Evolutionary conservation across 2,888 invertebrate genomes (phyloP).

Genomic region (Acanthosepion pharaonis): DNA sequence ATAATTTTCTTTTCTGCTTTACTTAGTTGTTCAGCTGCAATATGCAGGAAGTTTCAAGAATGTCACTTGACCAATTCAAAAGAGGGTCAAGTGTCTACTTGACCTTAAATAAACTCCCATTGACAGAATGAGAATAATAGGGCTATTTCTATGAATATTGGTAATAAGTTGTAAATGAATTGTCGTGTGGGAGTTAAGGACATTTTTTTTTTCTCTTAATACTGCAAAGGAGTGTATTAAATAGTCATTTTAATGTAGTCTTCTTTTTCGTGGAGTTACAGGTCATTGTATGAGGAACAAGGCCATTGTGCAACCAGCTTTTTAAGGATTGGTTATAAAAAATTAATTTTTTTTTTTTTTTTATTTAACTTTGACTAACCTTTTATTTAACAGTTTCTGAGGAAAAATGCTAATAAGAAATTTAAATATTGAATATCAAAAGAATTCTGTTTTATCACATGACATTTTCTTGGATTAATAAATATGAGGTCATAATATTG

Average conservation of each 20-base stretch:
- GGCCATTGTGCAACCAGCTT: not conserved
- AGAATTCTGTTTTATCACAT: too few relatives aligned
- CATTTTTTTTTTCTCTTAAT: too few relatives aligned
- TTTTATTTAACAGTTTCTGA: too few relatives aligned
- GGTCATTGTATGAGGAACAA: not conserved
- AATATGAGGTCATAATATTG: too few relatives aligned
- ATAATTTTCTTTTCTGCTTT: not conserved
- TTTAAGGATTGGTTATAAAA: not conserved
- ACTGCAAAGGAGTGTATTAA: too few relatives aligned
- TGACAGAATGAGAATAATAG: not conserved
- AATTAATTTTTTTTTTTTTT: too few relatives aligned
- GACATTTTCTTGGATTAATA: too few relatives aligned
- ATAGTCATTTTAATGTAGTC: not conserved
- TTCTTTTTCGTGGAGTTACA: not conserved
- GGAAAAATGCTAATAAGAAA: too few relatives aligned
- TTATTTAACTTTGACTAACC: too few relatives aligned
- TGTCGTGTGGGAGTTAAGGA: not conserved
- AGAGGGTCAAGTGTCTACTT: conserved; percentile 36
- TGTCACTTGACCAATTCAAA: not conserved
- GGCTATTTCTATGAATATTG: not conserved
- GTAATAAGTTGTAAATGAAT: not conserved
- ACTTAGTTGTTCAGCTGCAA: not conserved
- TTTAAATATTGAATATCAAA: too few relatives aligned
- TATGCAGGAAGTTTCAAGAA: not conserved
- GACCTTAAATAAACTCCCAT: not conserved